Conservation (phyloP, 1,140 invertebrate species). For the Aphis gossypii region DNA sequence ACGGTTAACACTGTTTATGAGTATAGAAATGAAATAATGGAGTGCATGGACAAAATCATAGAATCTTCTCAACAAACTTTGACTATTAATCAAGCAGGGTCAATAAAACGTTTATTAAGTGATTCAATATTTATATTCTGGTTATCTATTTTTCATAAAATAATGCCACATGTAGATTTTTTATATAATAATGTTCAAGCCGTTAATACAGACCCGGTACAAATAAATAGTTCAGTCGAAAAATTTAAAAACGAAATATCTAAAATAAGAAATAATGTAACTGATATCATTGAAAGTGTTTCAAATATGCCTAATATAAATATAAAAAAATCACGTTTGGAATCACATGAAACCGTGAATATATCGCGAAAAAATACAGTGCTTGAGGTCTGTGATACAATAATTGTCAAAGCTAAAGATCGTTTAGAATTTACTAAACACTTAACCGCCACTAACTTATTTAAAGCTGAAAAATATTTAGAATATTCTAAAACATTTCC, state of each 20-base stretch:
- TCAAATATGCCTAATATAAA: slow-evolving; percentile 13
- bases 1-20: background rate
- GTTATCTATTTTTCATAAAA: background rate
- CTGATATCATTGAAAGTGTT: background rate
- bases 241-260: slow-evolving; percentile 4
- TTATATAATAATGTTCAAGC: slow-evolving; percentile 23
- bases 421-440: slow-evolving; percentile 24
- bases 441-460: background rate
- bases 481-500: slow-evolving; percentile 62
- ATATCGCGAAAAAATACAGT: background rate
- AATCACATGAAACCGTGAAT: background rate
- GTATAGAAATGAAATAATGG: slow-evolving; percentile 29
- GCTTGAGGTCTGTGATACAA: background rate
- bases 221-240: slow-evolving; percentile 20
- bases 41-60: slow-evolving; percentile 25
- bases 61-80: slow-evolving; percentile 14
- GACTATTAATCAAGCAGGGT: background rate
- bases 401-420: slow-evolving; percentile 15
- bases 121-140: background rate
- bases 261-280: background rate
- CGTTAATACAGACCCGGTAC: slow-evolving; percentile 8
- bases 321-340: background rate
- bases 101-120: background rate
- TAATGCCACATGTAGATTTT: slow-evolving; percentile 48
- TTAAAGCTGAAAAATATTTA: background rate